phyloP scores from a whole-genome alignment of 2,113 vertebrate species.

The Archilochus colubris region DNA sequence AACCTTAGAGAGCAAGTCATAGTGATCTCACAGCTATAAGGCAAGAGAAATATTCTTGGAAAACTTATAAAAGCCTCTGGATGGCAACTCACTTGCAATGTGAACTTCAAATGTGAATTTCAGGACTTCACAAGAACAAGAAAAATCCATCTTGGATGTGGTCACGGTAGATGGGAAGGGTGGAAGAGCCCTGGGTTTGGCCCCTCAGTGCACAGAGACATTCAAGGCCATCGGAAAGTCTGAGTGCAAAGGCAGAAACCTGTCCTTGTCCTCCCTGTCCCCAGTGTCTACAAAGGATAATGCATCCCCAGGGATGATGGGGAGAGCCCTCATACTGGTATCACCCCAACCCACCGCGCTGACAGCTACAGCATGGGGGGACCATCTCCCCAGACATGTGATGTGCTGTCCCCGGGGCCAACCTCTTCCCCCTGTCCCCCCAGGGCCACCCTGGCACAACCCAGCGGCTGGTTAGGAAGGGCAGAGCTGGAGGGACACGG shows the following conservation, averaged over 20 bases:
- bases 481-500: neutral
- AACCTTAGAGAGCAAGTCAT: fast-evolving
- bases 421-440: fast-evolving
- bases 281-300: neutral
- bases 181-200: neutral
- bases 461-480: fast-evolving
- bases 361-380: fast-evolving
- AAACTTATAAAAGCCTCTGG: neutral
- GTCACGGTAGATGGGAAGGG: fast-evolving
- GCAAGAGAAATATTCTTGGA: neutral
- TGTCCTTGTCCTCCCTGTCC: fast-evolving
- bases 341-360: fast-evolving
- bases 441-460: neutral
- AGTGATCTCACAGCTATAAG: neutral
- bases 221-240: neutral
- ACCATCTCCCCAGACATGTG: fast-evolving
- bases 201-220: neutral
- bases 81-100: neutral
- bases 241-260: neutral
- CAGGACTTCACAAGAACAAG: neutral
- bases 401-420: neutral
- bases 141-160: neutral
- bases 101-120: neutral
- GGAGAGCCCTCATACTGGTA: fast-evolving
- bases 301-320: fast-evolving